phyloP scores from a whole-genome alignment of 1,140 invertebrate species.

The Cryptotermes secundus region DNA sequence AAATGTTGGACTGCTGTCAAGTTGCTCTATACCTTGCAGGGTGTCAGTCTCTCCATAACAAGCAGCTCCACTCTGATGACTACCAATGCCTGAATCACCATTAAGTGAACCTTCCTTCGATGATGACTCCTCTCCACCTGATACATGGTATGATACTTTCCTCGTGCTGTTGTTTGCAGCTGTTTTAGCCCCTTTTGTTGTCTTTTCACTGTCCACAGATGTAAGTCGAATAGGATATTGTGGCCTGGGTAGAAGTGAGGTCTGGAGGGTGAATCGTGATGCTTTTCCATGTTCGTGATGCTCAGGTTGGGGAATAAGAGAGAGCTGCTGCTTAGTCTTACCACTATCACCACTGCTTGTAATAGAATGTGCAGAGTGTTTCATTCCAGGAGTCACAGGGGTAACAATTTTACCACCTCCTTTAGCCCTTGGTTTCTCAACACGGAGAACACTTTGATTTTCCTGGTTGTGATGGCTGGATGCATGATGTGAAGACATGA shows the following conservation, averaged over 20 bases:
- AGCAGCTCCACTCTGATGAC: conserved; percentile 50
- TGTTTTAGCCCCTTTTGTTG: conserved; percentile 63
- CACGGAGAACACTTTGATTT: background rate
- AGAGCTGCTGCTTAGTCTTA: conserved; percentile 18
- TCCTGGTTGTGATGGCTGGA: conserved; percentile 20
- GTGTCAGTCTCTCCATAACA: conserved; percentile 41
- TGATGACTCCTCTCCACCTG: conserved; percentile 36
- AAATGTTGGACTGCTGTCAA: conserved; percentile 42
- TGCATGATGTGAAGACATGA: background rate
- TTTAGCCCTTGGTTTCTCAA: conserved; percentile 3
- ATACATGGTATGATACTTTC: conserved; percentile 42
- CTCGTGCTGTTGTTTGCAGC: conserved; percentile 58
- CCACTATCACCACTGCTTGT: background rate
- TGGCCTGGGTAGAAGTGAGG: conserved; percentile 67
- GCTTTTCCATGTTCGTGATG: conserved; percentile 32
- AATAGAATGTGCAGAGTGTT: conserved; percentile 31
- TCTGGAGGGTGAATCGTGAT: conserved; percentile 70
- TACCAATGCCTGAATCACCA: conserved; percentile 64
- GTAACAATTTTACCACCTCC: conserved; percentile 15
- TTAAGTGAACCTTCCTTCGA: conserved; percentile 55
- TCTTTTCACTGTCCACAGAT: conserved; percentile 33
- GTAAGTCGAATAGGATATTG: conserved; percentile 62
- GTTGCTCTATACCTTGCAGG: conserved; percentile 43
- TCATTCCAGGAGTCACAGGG: background rate
- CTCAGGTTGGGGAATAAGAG: conserved; percentile 44